phyloP scores from a whole-genome alignment of 2,113 vertebrate genomes.

The Misgurnus mizolepis region DNA sequence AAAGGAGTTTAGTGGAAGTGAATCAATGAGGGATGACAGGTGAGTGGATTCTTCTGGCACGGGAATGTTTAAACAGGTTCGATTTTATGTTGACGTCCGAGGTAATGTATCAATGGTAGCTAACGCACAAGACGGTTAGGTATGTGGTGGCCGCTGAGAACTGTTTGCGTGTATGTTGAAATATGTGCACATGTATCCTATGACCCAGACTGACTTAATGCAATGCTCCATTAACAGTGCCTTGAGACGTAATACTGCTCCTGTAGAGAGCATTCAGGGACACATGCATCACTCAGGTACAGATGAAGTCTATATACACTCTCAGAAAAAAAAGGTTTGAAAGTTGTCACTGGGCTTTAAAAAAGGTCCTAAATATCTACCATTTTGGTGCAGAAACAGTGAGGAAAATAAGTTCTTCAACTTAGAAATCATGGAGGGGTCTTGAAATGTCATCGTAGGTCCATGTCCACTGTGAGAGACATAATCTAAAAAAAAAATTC shows the following conservation, averaged over 20 bases:
- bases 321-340: no score
- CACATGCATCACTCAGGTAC: not conserved
- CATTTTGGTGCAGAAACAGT: no score
- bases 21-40: constrained; percentile 31
- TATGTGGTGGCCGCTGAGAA: constrained; percentile 17
- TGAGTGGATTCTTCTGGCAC: not conserved
- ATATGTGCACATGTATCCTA: constrained; percentile 19
- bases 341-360: no score
- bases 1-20: constrained; percentile 20
- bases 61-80: constrained; percentile 37
- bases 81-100: constrained; percentile 18
- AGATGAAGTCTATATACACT: not conserved
- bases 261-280: constrained; percentile 23
- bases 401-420: no score
- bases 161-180: constrained; percentile 25
- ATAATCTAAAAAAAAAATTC: no score
- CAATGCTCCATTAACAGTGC: constrained; percentile 24
- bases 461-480: no score
- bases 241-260: constrained; percentile 16
- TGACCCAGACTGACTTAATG: constrained; percentile 40
- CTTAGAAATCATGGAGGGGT: no score
- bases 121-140: not conserved
- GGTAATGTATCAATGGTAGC: constrained; percentile 34
- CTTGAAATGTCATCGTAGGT: no score
- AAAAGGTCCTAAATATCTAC: no score